A percentile compares a stretch with the other conserved stretches of the same genome.
Conservation (phyloP, 2,113 vertebrate genomes). For the Chitala chitala region DNA sequence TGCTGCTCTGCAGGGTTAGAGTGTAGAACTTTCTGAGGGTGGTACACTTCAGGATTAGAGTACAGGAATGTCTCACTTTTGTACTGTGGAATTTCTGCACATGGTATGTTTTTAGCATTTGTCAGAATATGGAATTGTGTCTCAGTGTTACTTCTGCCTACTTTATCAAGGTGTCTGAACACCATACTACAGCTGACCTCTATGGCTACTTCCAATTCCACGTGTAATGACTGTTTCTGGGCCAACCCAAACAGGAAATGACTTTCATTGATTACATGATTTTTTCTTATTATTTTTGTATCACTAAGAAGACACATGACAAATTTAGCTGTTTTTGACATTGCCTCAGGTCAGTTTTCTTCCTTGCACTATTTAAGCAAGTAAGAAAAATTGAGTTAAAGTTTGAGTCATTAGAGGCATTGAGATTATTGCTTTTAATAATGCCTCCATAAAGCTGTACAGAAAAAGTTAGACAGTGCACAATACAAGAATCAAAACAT, state of each 20-base stretch:
- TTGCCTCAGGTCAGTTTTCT: neutral
- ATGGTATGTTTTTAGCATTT: too few species aligned
- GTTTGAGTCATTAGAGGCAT: neutral
- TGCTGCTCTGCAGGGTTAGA: too few species aligned
- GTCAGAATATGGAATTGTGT: too few species aligned
- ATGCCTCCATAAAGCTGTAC: neutral
- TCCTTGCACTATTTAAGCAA: neutral
- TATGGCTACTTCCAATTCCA: neutral
- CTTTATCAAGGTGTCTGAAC: too few species aligned
- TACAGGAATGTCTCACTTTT: too few species aligned
- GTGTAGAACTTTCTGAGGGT: too few species aligned
- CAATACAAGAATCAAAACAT: neutral
- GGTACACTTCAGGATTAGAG: too few species aligned
- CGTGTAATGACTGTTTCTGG: neutral
- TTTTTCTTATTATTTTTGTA: neutral
- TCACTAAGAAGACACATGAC: constrained; percentile 6
- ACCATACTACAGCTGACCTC: neutral
- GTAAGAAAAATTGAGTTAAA: neutral
- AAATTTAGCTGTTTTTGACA: neutral
- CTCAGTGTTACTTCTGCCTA: too few species aligned
- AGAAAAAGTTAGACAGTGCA: neutral
- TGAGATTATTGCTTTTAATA: neutral
- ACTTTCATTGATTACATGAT: neutral
- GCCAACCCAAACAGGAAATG: neutral
- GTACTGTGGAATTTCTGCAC: too few species aligned